phyloP scores from a whole-genome alignment of 2,888 invertebrate genomes.

The Podotricha telesiphe region DNA sequence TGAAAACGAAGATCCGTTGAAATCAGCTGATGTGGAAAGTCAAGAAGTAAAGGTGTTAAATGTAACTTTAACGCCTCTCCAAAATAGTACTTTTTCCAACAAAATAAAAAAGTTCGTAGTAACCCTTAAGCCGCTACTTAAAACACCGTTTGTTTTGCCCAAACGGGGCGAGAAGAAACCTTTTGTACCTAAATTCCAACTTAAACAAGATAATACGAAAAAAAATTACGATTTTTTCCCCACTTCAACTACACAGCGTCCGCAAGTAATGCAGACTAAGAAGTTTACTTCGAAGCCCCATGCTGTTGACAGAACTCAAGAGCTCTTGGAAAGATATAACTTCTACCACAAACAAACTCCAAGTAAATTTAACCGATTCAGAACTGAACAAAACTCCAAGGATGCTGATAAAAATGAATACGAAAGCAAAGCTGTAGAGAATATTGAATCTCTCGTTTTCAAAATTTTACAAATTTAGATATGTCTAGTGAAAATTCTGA shows the following conservation, averaged over 20 bases:
- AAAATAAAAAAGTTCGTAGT: conserved; percentile 18
- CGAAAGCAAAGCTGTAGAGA: not conserved
- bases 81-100: not conserved
- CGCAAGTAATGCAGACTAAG: conserved; percentile 10
- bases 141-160: not conserved
- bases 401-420: not conserved
- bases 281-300: conserved; percentile 18
- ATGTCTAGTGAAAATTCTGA: conserved; percentile 8
- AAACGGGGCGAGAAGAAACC: not conserved
- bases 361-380: not conserved
- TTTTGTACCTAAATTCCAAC: not conserved
- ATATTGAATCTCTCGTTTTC: not conserved
- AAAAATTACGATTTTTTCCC: not conserved
- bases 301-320: not conserved
- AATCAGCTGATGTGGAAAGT: not conserved
- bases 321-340: not conserved
- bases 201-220: not conserved
- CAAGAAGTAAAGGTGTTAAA: not conserved
- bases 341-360: not conserved
- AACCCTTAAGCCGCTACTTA: conserved; percentile 5
- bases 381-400: not conserved
- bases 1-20: not conserved
- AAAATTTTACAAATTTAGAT: conserved; percentile 4
- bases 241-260: conserved; percentile 5
- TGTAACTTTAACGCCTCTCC: not conserved